Conservation (phyloP, 2,113 vertebrate genomes). For the Dicentrarchus labrax region DNA sequence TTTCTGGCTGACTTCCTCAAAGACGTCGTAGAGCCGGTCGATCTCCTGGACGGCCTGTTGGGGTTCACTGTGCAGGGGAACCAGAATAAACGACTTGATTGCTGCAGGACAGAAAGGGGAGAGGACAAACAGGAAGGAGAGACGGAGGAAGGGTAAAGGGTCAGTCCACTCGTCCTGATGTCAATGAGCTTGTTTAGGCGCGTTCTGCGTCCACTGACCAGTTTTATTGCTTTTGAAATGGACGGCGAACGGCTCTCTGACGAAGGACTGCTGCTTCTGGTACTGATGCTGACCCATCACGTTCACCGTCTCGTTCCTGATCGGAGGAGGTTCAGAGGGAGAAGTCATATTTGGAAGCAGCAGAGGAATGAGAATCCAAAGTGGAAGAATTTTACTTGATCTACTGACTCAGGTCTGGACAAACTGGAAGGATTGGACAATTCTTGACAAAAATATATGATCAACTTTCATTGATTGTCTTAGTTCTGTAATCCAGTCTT, state of each 20-base stretch:
- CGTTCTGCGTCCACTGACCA: slow-evolving; percentile 36
- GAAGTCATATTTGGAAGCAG: not conserved
- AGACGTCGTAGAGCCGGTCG: slow-evolving; percentile 73
- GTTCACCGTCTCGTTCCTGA: slow-evolving; percentile 38
- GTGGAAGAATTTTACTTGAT: not conserved
- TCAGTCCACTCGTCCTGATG: not conserved
- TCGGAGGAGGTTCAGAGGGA: not conserved
- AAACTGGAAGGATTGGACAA: no score
- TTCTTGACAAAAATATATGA: no score
- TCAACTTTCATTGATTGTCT: no score
- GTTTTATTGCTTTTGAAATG: slow-evolving; percentile 52
- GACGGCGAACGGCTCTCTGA: slow-evolving; percentile 66
- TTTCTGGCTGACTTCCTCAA: slow-evolving; percentile 49
- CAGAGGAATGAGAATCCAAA: not conserved
- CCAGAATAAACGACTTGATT: slow-evolving; percentile 50
- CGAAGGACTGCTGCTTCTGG: slow-evolving; percentile 2
- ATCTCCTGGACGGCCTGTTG: slow-evolving; percentile 66
- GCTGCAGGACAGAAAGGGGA: slow-evolving; percentile 32
- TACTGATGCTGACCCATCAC: slow-evolving; percentile 60
- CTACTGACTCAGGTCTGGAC: no score
- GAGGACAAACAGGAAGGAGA: not conserved
- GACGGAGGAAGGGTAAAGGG: not conserved
- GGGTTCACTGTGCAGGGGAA: slow-evolving; percentile 60
- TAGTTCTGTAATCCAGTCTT: no score
- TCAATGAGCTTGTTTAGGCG: not conserved